Evolutionary conservation across 2,797 vertebrate species (phyloP).

Genomic region (Menidia menidia): DNA sequence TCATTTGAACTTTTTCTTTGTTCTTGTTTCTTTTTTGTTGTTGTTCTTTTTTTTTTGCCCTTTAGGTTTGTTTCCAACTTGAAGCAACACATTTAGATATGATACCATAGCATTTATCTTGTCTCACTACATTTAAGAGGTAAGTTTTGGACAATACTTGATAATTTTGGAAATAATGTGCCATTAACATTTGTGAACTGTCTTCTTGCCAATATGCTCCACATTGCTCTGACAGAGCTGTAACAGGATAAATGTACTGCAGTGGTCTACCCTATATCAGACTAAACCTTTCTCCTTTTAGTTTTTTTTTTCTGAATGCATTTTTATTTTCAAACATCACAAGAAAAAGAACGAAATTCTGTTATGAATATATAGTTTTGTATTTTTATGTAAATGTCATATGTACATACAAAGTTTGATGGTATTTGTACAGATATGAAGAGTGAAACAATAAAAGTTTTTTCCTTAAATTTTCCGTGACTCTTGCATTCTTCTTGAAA

Average conservation of each 20-base stretch:
- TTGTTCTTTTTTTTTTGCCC: constrained; percentile 52
- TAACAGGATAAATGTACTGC: constrained; percentile 72
- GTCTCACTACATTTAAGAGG: constrained; percentile 63
- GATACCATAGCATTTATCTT: constrained; percentile 62
- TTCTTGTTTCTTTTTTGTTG: constrained; percentile 46
- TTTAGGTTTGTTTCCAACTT: constrained; percentile 54
- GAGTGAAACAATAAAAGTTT: constrained; percentile 94
- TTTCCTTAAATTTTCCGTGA: constrained; percentile 70
- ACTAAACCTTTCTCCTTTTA: constrained; percentile 67
- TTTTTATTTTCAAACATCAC: constrained; percentile 98
- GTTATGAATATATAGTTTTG: constrained; percentile 99
- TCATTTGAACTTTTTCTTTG: constrained; percentile 13
- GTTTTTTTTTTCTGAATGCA: constrained; percentile 75
- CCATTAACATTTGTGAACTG: constrained; percentile 79
- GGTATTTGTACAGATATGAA: constrained; percentile 99
- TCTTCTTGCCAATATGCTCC: constrained; percentile 81
- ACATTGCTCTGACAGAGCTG: constrained; percentile 78
- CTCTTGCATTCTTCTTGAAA: not conserved
- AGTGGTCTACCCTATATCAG: constrained; percentile 77
- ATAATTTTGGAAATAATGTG: constrained; percentile 80
- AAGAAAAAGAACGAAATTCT: constrained; percentile 99
- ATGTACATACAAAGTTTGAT: constrained; percentile 99
- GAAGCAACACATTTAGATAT: constrained; percentile 45
- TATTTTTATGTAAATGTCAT: constrained; percentile 99
- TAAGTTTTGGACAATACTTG: constrained; percentile 78